A percentile compares a stretch with the other conserved stretches of the same genome.
Conservation (phyloP, 2,797 vertebrate genomes). For the Neosilurus hyrtlii region DNA sequence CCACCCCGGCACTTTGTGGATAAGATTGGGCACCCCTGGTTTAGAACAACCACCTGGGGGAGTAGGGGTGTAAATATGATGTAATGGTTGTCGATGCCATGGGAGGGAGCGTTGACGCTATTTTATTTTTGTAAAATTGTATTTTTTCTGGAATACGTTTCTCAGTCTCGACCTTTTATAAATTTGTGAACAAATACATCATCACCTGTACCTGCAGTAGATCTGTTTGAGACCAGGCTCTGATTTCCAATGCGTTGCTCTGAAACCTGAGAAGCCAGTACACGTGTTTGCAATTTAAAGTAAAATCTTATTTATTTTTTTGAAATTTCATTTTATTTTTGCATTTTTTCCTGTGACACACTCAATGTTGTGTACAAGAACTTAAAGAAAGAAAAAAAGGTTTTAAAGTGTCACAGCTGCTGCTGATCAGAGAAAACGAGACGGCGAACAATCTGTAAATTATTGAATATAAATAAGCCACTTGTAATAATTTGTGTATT, state of each 20-base stretch:
- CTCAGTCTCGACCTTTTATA: background rate
- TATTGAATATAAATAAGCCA: slow-evolving; percentile 78
- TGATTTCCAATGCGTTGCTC: slow-evolving; percentile 31
- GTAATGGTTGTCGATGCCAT: background rate
- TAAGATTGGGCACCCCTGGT: no score
- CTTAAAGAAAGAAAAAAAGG: slow-evolving; percentile 49
- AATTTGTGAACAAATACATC: background rate
- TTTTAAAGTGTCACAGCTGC: slow-evolving; percentile 73
- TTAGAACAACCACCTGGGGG: no score
- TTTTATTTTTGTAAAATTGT: background rate
- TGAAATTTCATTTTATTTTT: slow-evolving; percentile 39
- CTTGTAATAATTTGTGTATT: slow-evolving; percentile 64
- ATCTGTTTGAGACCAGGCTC: background rate
- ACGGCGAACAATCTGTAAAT: slow-evolving; percentile 82
- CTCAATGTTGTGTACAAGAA: slow-evolving; percentile 68
- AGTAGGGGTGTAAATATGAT: background rate
- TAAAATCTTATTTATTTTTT: slow-evolving; percentile 29
- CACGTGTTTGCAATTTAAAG: slow-evolving; percentile 20
- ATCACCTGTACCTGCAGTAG: background rate
- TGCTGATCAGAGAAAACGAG: slow-evolving; percentile 73
- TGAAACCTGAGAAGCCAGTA: slow-evolving; percentile 44
- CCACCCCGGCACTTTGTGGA: no score
- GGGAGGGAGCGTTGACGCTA: background rate
- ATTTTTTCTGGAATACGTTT: background rate
- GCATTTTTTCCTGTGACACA: slow-evolving; percentile 58